phyloP scores from a whole-genome alignment of 2,888 invertebrate genomes.

The Pollenia amentaria region DNA sequence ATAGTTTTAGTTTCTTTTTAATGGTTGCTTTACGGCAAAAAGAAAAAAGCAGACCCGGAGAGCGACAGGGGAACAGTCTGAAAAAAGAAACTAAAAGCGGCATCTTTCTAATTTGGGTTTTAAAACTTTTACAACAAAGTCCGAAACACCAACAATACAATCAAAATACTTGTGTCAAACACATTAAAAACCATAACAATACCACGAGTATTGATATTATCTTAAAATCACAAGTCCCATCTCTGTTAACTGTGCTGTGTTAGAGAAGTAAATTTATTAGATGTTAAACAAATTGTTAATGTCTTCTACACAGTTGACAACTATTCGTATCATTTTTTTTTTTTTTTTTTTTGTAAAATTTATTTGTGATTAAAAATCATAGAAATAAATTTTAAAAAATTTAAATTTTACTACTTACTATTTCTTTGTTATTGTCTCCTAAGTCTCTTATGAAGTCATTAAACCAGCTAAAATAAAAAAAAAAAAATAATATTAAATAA shows the following conservation, averaged over 20 bases:
- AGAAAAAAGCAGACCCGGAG: background rate
- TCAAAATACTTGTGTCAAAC: conserved; percentile 18
- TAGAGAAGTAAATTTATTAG: conserved; percentile 42
- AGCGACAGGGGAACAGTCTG: too few relatives aligned
- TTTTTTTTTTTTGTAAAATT: conserved; percentile 11
- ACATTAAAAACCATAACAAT: background rate
- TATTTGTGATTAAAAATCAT: background rate
- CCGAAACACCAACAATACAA: conserved; percentile 1
- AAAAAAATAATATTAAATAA: conserved; percentile 35
- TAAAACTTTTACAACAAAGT: conserved; percentile 24
- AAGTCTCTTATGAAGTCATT: conserved; percentile 24
- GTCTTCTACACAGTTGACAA: conserved; percentile 66
- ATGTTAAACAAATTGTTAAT: conserved; percentile 68
- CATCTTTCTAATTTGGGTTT: conserved; percentile 30
- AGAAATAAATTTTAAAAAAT: background rate
- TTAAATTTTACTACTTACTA: conserved; percentile 42
- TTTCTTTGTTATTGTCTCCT: background rate
- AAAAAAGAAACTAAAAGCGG: conserved; percentile 15
- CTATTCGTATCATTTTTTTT: conserved; percentile 20
- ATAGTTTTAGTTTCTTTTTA: conserved; percentile 49
- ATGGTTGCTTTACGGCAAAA: conserved; percentile 29
- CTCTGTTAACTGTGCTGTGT: background rate
- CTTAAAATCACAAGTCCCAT: conserved; percentile 24
- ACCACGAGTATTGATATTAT: conserved; percentile 40
- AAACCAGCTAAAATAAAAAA: conserved; percentile 42